phyloP scores from a whole-genome alignment of 1,140 invertebrate genomes.

The Chrysomallon squamiferum region DNA sequence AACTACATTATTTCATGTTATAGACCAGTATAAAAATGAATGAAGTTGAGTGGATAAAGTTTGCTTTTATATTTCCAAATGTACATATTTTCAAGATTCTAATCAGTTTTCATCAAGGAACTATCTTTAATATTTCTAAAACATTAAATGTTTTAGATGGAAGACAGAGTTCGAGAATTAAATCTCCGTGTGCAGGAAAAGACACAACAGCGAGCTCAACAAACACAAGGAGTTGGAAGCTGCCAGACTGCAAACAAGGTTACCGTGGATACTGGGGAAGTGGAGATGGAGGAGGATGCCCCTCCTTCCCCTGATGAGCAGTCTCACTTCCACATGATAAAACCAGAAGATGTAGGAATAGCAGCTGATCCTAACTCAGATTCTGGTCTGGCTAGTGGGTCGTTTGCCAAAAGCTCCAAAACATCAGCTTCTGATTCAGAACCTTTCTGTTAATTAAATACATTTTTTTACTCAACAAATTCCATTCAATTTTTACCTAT shows the following conservation, averaged over 20 bases:
- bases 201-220: constrained; percentile 27
- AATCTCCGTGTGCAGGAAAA: constrained; percentile 39
- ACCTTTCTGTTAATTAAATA: constrained; percentile 23
- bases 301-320: neutral
- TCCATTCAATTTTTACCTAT: neutral
- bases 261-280: neutral
- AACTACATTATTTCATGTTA: too few relatives aligned
- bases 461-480: too few relatives aligned
- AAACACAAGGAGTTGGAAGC: constrained; percentile 5
- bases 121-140: too few relatives aligned
- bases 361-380: constrained; percentile 29
- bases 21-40: too few relatives aligned
- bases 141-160: constrained; percentile 36
- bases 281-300: constrained; percentile 6
- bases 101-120: too few relatives aligned
- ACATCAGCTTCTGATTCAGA: constrained; percentile 21
- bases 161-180: constrained; percentile 44
- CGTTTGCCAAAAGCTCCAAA: constrained; percentile 20
- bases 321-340: neutral
- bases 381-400: constrained; percentile 29
- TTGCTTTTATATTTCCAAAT: too few relatives aligned
- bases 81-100: too few relatives aligned
- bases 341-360: constrained; percentile 10
- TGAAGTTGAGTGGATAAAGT: too few relatives aligned
- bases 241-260: neutral